phyloP scores from a whole-genome alignment of 1,140 invertebrate species.

The Eriosoma lanigerum region DNA sequence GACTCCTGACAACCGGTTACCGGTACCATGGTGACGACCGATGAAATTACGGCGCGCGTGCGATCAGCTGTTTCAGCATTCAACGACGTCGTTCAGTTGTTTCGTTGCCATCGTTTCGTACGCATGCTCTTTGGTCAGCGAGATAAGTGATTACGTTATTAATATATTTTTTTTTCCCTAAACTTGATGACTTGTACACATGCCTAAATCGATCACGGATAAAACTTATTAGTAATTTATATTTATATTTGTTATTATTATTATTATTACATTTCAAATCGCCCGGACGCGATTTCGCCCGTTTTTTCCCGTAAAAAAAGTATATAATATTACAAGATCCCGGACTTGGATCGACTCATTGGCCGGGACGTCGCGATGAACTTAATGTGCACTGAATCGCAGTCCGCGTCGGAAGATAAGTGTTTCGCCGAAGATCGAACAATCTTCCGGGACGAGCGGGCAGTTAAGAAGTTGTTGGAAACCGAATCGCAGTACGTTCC shows the following conservation, averaged over 20 bases:
- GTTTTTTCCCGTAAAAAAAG: no score
- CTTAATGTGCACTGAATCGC: slow-evolving; percentile 40
- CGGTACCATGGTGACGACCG: not conserved
- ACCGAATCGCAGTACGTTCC: slow-evolving; percentile 58
- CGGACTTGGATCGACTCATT: no score
- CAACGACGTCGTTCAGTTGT: slow-evolving; percentile 12
- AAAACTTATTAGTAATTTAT: no score
- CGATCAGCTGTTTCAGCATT: slow-evolving; percentile 32
- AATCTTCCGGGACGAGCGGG: slow-evolving; percentile 36
- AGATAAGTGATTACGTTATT: no score
- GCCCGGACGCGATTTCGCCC: no score
- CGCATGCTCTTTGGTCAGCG: not conserved
- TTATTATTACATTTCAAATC: no score
- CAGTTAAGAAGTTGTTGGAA: slow-evolving; percentile 29
- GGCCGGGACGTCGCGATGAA: slow-evolving; percentile 13
- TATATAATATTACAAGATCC: no score
- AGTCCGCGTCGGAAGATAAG: slow-evolving; percentile 25
- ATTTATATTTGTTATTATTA: no score
- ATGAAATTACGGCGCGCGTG: not conserved
- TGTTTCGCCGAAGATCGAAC: slow-evolving; percentile 42
- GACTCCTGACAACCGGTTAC: slow-evolving; percentile 23
- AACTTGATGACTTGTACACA: no score
- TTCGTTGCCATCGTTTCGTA: not conserved
- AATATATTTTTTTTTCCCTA: no score
- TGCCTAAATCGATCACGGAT: no score